A percentile compares a stretch with the other conserved stretches of the same genome.
Conservation (phyloP, 1,140 invertebrate species). For the Pristionchus pacificus region DNA sequence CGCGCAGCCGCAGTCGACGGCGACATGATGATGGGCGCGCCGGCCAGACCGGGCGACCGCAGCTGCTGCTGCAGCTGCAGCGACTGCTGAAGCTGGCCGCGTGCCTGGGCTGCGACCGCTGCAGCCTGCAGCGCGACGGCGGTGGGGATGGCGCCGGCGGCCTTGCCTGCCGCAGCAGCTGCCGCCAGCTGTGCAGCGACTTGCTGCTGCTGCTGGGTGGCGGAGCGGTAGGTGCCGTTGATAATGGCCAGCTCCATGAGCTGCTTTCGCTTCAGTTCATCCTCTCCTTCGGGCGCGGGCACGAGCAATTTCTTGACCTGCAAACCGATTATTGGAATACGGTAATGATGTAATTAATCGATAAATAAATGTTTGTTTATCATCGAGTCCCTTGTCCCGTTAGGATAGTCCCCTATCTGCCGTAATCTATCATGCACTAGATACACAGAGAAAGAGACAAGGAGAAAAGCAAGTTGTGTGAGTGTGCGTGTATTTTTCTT, state of each 20-base stretch:
- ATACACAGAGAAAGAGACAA: no score
- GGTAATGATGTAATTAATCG: no score
- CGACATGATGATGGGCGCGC: slow-evolving; percentile 34
- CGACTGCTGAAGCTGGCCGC: slow-evolving; percentile 3
- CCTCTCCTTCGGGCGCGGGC: slow-evolving; percentile 86
- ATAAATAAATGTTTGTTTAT: no score
- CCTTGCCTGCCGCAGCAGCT: slow-evolving; percentile 19
- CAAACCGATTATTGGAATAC: background rate
- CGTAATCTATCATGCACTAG: no score
- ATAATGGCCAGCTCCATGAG: slow-evolving; percentile 99
- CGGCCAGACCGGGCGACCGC: slow-evolving; percentile 31
- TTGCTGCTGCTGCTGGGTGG: slow-evolving; percentile 14
- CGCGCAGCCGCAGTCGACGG: slow-evolving; percentile 11
- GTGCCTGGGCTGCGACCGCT: slow-evolving; percentile 20
- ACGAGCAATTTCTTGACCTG: slow-evolving; percentile 83
- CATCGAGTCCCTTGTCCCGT: no score
- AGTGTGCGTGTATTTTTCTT: no score
- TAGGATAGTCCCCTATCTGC: no score
- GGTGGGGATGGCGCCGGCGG: slow-evolving; percentile 33
- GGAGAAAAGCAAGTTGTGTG: no score
- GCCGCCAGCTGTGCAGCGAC: slow-evolving; percentile 31
- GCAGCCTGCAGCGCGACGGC: slow-evolving; percentile 29
- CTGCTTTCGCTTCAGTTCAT: slow-evolving; percentile 97
- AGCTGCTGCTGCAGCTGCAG: slow-evolving; percentile 3
- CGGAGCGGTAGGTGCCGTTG: slow-evolving; percentile 84